Conservation (phyloP, 2,113 vertebrate genomes). For the Manacus vitellinus region DNA sequence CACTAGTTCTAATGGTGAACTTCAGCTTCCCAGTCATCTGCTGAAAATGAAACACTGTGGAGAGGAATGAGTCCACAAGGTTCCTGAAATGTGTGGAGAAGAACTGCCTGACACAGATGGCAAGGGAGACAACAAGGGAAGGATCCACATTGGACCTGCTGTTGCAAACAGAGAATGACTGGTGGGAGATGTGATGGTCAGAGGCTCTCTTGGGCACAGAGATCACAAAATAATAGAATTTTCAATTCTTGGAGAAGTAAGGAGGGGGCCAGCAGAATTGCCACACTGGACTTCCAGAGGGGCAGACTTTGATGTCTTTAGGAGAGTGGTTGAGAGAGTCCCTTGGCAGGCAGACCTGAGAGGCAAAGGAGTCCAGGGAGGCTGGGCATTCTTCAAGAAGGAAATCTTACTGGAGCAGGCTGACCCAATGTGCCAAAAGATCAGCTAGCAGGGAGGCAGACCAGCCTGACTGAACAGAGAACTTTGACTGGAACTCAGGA, state of each 20-base stretch:
- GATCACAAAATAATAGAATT: neutral
- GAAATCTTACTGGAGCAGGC: neutral
- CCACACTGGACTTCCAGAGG: neutral
- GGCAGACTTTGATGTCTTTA: neutral
- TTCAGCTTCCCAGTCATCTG: neutral
- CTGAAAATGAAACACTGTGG: neutral
- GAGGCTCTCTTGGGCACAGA: neutral
- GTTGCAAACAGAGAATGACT: neutral
- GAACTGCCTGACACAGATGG: neutral
- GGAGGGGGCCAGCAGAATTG: accelerated
- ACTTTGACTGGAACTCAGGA: neutral
- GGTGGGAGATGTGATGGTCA: too few species aligned
- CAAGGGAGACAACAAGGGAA: neutral
- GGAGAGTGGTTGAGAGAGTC: neutral
- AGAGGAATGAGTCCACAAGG: neutral
- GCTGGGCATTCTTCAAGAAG: neutral
- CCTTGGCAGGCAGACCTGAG: neutral
- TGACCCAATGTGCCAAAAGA: neutral
- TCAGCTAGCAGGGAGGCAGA: neutral
- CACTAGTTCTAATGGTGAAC: neutral
- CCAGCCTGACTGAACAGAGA: neutral
- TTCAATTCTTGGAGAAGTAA: neutral
- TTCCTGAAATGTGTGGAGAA: neutral
- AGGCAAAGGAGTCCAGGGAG: neutral
- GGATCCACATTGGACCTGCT: neutral